Base-by-base conservation (phyloP, 2,113 vertebrate genomes). In the Cynocephalus volans region DNA sequence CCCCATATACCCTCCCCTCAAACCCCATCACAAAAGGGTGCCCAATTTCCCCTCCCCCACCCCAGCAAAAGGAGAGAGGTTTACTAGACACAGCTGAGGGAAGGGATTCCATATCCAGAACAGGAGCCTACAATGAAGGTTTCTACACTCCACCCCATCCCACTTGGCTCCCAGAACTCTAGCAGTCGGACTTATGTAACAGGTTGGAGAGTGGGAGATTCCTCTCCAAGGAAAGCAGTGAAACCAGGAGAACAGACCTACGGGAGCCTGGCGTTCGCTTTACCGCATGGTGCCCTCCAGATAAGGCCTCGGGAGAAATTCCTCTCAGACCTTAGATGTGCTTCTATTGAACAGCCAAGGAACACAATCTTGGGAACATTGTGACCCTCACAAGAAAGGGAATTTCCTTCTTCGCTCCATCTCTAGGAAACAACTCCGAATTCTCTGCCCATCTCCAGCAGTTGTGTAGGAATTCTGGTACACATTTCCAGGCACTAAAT, bases 1-100 rank as follows among this genome's bases (percentile, higher is more conserved):
- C 12, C 7, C 48, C 45, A 0, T 24, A 13, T 24, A 13, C 5
- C 45, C 36, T 73, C 45, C 26, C 14, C 4, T 1, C 0, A 4
- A 0, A 45, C 28, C 10, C 28, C 10, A 19, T 1, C 1, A 6
- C 17, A 8, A 41, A 0, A 1, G 26, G 64, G 41, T 14, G 64
- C 33, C 58, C 0, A 0, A 33, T 85, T 50, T 50, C 18, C 72
- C 21, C 14, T 58, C 23, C 24, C 8, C 26, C 4, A 50, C 3
- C 7, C 54, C 15, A 58, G 80, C 58, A 13, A 73, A 60, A n/a
- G 10, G 88, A 50, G 28, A n/a, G 62, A 75, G 36, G 13, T 80
- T 85, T 67, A 60, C 18, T 18, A 26, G 58, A 24, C 45, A 28
- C 3, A 0, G 14, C 23, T 77, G 48, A 83, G 26, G 41, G 24